A percentile compares a stretch with the other conserved stretches of the same genome.
Evolutionary conservation across 2,113 vertebrate genomes (phyloP).

Genomic region (Mugil cephalus): DNA sequence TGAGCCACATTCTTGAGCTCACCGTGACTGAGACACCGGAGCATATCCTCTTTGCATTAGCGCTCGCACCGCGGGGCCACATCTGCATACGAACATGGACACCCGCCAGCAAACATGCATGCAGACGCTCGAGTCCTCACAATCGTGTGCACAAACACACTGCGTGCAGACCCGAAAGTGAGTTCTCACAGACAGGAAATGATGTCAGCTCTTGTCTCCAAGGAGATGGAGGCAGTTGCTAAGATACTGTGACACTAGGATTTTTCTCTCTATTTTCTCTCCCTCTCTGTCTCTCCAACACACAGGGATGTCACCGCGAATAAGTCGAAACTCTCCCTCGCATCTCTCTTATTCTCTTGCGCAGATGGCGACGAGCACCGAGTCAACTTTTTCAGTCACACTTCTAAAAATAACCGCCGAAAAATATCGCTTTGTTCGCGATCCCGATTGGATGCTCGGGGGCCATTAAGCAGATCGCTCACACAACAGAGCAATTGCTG

Average conservation of each 20-base stretch:
- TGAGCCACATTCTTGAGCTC: conserved; percentile 20
- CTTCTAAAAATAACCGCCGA: conserved; percentile 65
- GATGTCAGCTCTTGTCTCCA: conserved; percentile 87
- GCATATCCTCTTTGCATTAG: conserved; percentile 40
- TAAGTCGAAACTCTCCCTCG: conserved; percentile 74
- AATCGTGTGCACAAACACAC: conserved; percentile 65
- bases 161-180: conserved; percentile 78
- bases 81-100: conserved; percentile 54
- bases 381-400: conserved; percentile 54
- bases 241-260: conserved; percentile 87
- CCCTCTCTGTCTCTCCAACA: conserved; percentile 51
- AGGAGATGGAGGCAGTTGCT: conserved; percentile 88
- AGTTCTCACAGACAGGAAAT: conserved; percentile 86
- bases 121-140: conserved; percentile 25
- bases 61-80: conserved; percentile 36
- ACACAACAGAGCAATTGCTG: conserved; percentile 21
- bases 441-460: conserved; percentile 34
- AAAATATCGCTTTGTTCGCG: conserved; percentile 59
- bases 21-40: conserved; percentile 6
- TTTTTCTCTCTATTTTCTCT: conserved; percentile 81
- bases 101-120: conserved; percentile 39
- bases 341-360: conserved; percentile 67
- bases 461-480: conserved; percentile 41
- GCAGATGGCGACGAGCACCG: conserved; percentile 68
- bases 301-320: conserved; percentile 71